Percentiles rank a stretch among this genome's conserved stretches.
Evolutionary conservation across 2,113 vertebrate species (phyloP).

Genomic region (Cheilinus undulatus): DNA sequence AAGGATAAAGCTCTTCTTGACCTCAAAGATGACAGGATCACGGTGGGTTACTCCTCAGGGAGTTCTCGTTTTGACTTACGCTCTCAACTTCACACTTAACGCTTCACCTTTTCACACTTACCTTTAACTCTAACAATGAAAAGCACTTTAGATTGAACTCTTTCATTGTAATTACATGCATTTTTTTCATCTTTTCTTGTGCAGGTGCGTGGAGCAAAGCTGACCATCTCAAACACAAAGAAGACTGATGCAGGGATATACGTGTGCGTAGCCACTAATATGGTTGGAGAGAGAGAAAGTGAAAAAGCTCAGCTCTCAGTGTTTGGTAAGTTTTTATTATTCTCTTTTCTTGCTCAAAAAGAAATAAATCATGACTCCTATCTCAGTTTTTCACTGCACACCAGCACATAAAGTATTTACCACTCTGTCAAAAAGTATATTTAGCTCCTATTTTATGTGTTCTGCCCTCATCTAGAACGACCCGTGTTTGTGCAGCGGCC

Average conservation of each 20-base stretch:
- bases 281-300: constrained; percentile 95
- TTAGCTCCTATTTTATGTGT: constrained; percentile 27
- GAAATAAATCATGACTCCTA: constrained; percentile 9
- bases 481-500: constrained; percentile 92
- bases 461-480: constrained; percentile 84
- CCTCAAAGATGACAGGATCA: constrained; percentile 93
- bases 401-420: constrained; percentile 13
- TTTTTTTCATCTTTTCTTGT: not conserved
- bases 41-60: constrained; percentile 81
- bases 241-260: constrained; percentile 94
- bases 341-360: not conserved
- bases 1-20: constrained; percentile 93
- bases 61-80: not conserved
- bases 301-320: constrained; percentile 96
- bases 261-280: constrained; percentile 94
- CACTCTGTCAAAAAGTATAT: constrained; percentile 41
- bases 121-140: not conserved
- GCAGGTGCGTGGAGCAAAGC: constrained; percentile 94
- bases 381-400: not conserved
- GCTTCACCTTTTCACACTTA: constrained; percentile 4
- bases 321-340: constrained; percentile 83
- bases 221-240: constrained; percentile 92
- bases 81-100: constrained; percentile 1
- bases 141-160: constrained; percentile 19
- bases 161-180: not conserved